These are phyloP conservation scores for Alethe diademata DNA, from an alignment of 2,113 vertebrate genomes.

Conservation along the genomic window DNA sequence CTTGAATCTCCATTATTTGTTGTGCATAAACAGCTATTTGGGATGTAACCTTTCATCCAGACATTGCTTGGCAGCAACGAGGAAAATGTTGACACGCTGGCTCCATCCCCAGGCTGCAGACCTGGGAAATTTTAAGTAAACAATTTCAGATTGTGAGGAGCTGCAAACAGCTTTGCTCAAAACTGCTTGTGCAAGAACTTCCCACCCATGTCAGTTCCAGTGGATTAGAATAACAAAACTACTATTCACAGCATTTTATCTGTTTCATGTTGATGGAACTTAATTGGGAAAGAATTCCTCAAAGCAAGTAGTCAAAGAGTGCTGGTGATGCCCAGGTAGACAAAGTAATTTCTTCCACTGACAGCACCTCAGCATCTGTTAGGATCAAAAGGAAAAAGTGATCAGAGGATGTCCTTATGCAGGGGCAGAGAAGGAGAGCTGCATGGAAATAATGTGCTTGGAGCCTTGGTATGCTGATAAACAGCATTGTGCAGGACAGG, in stretches of 20 bases:
- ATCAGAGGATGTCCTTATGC: background rate
- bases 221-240: background rate
- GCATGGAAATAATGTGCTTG: background rate
- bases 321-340: background rate
- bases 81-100: background rate
- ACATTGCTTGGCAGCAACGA: background rate
- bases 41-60: slow-evolving; percentile 20
- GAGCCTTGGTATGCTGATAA: background rate
- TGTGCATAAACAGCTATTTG: background rate
- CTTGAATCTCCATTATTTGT: background rate
- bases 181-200: background rate
- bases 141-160: background rate
- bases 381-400: background rate
- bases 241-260: background rate
- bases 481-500: background rate
- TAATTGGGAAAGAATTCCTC: background rate
- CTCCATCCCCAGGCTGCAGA: background rate
- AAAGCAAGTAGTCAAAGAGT: background rate
- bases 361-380: background rate
- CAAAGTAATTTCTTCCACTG: background rate
- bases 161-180: background rate
- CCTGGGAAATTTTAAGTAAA: slow-evolving; percentile 13
- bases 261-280: background rate
- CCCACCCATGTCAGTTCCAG: background rate
- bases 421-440: background rate